A percentile compares a stretch with the other conserved stretches of the same genome.
Conservation (phyloP, 2,113 vertebrate genomes). For the Orthonyx spaldingii region DNA sequence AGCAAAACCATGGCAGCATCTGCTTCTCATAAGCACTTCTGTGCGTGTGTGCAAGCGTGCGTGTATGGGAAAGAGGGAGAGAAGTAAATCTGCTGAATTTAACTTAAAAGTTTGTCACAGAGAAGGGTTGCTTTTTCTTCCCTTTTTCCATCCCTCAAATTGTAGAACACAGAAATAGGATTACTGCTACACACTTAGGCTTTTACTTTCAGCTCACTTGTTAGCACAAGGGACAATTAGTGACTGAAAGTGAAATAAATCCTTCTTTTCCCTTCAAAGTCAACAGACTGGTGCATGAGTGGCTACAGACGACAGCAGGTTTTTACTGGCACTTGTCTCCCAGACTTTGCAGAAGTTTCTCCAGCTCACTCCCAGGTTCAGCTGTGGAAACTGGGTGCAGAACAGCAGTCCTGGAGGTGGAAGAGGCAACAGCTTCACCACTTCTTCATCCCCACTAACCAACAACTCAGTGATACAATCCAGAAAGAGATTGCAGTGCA, state of each 20-base stretch:
- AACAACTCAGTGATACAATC: not conserved
- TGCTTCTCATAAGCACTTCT: conserved; percentile 73
- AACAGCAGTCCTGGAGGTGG: not conserved
- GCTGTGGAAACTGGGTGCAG: not conserved
- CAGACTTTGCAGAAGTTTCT: not conserved
- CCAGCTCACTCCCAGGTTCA: not conserved
- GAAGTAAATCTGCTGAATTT: conserved; percentile 56
- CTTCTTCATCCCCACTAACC: not conserved
- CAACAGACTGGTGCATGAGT: rapidly evolving
- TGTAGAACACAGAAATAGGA: not conserved
- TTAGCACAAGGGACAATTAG: not conserved
- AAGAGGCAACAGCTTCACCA: not conserved
- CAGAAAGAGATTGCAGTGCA: not conserved
- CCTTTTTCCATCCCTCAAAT: not conserved
- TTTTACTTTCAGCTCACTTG: not conserved
- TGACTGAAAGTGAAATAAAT: not conserved
- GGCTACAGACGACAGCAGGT: not conserved
- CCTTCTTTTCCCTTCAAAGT: not conserved
- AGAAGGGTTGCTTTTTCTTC: not conserved
- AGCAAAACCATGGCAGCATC: conserved; percentile 60
- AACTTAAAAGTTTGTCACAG: conserved; percentile 14
- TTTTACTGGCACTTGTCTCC: not conserved
- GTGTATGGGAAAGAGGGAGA: not conserved
- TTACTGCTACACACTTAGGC: not conserved
- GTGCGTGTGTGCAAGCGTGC: not conserved